Conservation (phyloP, 2,888 invertebrate species). For the Hipparchia sbordonii region DNA sequence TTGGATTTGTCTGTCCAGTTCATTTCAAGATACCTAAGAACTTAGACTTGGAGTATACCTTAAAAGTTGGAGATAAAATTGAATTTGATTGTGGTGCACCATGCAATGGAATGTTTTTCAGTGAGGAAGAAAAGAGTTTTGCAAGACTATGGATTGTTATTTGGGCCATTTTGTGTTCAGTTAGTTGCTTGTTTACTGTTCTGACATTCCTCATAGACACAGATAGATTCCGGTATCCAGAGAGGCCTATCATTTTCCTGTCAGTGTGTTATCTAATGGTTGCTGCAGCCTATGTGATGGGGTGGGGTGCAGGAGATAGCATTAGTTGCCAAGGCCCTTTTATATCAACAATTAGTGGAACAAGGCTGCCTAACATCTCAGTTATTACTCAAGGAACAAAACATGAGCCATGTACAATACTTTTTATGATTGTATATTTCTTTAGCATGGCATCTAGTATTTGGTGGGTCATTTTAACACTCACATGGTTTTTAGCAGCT, state of each 20-base stretch:
- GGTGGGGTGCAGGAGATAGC: slow-evolving; percentile 91
- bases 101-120: slow-evolving; percentile 96
- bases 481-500: slow-evolving; percentile 98
- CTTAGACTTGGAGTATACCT: slow-evolving; percentile 91
- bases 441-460: slow-evolving; percentile 98
- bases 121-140: slow-evolving; percentile 90
- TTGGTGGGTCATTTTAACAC: slow-evolving; percentile 98
- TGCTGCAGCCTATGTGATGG: slow-evolving; percentile 94
- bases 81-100: slow-evolving; percentile 93
- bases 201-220: slow-evolving; percentile 97
- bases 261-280: slow-evolving; percentile 98
- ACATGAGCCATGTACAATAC: slow-evolving; percentile 92
- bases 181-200: slow-evolving; percentile 95
- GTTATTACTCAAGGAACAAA: slow-evolving; percentile 94
- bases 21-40: slow-evolving; percentile 92
- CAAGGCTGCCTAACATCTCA: slow-evolving; percentile 89
- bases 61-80: slow-evolving; percentile 91
- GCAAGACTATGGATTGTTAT: slow-evolving; percentile 96
- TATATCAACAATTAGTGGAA: slow-evolving; percentile 86
- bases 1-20: slow-evolving; percentile 93
- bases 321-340: slow-evolving; percentile 93
- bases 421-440: slow-evolving; percentile 98
- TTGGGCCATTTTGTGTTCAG: slow-evolving; percentile 95
- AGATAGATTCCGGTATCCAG: slow-evolving; percentile 97
- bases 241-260: slow-evolving; percentile 98